These are phyloP conservation scores for Amazona guildingii DNA, from an alignment of 2,113 vertebrate genomes.

Conservation along the genomic window DNA sequence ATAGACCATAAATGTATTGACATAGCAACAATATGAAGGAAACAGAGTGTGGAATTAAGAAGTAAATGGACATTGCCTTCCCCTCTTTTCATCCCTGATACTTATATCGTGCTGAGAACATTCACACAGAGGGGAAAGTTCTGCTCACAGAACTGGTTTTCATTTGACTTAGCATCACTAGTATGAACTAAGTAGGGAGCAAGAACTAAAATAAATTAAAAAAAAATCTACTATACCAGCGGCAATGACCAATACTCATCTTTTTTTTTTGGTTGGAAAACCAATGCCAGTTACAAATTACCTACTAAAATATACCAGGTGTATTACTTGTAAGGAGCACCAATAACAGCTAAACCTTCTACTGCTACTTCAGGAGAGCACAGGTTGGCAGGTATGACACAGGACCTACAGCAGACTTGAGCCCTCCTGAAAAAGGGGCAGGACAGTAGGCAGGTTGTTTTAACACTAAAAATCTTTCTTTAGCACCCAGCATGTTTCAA, in stretches of 20 bases:
- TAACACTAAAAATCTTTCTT: not conserved
- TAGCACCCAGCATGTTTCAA: not conserved
- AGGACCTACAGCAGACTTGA: not conserved
- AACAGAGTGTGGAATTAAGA: not conserved
- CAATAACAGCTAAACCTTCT: not conserved
- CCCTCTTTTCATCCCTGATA: not conserved
- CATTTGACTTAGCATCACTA: not conserved
- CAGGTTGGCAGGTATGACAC: not conserved
- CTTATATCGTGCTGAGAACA: not conserved
- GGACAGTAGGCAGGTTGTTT: not conserved
- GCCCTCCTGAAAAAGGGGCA: not conserved
- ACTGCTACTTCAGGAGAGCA: not conserved
- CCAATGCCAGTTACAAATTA: not conserved
- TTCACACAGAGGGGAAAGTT: not conserved
- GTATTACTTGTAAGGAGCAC: not conserved
- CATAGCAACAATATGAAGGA: not conserved
- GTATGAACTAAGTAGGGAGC: not conserved
- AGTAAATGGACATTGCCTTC: not conserved
- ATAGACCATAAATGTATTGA: not conserved
- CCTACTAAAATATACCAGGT: not conserved
- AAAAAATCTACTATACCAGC: no score
- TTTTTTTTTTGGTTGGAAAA: not conserved
- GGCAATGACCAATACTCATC: not conserved
- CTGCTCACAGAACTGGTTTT: not conserved
- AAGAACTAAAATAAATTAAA: fast-evolving